Evolutionary conservation across 2,113 vertebrate genomes (phyloP).

Genomic region (Plestiodon gilberti): DNA sequence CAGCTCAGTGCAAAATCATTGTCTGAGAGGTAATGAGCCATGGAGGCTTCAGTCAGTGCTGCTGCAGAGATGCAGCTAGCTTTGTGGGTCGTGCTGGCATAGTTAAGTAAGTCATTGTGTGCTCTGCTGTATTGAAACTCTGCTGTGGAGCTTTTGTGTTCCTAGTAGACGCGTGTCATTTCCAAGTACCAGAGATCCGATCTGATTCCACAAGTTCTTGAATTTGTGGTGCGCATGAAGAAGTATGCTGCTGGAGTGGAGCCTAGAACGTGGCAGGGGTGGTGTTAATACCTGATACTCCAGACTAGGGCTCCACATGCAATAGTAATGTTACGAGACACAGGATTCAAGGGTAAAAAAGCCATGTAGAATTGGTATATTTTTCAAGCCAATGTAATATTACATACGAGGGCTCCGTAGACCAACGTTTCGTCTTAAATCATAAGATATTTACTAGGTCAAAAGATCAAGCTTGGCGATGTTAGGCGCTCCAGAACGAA

Average conservation of each 20-base stretch:
- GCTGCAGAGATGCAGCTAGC: constrained; percentile 11
- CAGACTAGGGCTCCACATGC: not conserved
- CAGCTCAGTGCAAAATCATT: constrained; percentile 23
- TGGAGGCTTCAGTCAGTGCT: constrained; percentile 39
- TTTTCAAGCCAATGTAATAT: too few relatives aligned
- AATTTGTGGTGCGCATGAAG: too few relatives aligned
- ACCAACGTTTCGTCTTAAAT: too few relatives aligned
- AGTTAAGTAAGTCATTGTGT: not conserved
- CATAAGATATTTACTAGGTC: too few relatives aligned
- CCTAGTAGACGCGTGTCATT: not conserved
- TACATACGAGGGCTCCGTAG: too few relatives aligned
- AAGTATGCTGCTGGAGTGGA: not conserved
- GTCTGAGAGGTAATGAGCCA: constrained; percentile 37
- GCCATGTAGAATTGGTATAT: too few relatives aligned
- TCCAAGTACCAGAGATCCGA: not conserved
- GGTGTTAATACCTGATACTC: not conserved
- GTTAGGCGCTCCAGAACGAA: too few relatives aligned
- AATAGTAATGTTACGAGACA: not conserved
- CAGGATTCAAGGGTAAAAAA: too few relatives aligned
- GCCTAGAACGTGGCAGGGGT: not conserved
- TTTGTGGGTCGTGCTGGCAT: not conserved
- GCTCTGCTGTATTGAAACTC: not conserved
- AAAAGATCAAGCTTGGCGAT: too few relatives aligned
- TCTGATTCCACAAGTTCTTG: not conserved
- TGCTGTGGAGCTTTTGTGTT: not conserved